Evolutionary conservation across 2,113 vertebrate genomes (phyloP).

Genomic region (Bolborhynchus lineola): DNA sequence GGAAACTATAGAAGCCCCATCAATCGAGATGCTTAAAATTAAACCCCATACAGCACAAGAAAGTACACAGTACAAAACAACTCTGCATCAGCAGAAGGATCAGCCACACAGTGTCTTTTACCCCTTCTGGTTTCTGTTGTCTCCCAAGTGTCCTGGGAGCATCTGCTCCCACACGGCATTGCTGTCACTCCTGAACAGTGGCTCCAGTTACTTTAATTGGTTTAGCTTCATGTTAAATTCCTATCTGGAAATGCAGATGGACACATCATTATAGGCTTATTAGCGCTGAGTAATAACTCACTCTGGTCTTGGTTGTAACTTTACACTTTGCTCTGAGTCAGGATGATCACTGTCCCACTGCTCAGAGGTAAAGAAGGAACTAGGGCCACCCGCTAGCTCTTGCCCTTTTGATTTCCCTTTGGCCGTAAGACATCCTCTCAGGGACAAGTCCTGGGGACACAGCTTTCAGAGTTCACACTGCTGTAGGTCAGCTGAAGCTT

Average conservation of each 20-base stretch:
- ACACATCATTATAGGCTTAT: background rate
- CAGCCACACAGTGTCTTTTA: background rate
- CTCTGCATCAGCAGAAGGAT: background rate
- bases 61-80: background rate
- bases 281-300: background rate
- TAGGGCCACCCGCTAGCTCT: background rate
- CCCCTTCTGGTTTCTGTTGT: background rate
- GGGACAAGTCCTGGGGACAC: background rate
- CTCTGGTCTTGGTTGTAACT: background rate
- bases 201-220: background rate
- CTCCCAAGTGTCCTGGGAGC: background rate
- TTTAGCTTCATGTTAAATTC: background rate
- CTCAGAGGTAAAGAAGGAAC: background rate
- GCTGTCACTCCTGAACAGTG: background rate
- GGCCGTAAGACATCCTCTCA: fast-evolving
- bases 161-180: background rate
- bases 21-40: background rate
- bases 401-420: background rate
- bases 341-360: background rate
- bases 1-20: slow-evolving; percentile 34
- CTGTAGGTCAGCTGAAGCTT: background rate
- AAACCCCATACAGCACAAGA: background rate
- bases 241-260: background rate
- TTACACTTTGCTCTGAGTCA: background rate
- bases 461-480: background rate